Conservation (phyloP, 2,888 invertebrate genomes). For the Agonum fuliginosum region DNA sequence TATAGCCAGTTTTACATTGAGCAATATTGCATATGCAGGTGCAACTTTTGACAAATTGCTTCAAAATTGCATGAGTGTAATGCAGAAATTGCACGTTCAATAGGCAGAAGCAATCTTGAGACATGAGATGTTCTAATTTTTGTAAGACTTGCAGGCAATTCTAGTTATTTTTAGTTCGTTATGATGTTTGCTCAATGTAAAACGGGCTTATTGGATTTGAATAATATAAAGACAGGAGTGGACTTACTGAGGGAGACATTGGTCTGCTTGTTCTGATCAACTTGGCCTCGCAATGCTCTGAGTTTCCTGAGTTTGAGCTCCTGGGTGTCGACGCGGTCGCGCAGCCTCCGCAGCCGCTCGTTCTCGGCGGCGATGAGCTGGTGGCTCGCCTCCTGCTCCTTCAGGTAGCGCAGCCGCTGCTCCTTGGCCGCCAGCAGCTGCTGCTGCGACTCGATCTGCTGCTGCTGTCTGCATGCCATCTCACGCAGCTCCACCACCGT, state of each 20-base stretch:
- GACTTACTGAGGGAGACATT: conserved; percentile 93
- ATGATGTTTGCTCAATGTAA: too few species aligned
- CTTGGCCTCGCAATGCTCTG: conserved; percentile 93
- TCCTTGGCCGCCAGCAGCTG: conserved; percentile 93
- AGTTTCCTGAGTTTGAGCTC: conserved; percentile 94
- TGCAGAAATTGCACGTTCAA: too few species aligned
- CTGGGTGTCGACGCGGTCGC: conserved; percentile 95
- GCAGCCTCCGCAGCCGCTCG: conserved; percentile 88
- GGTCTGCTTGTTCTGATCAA: conserved; percentile 93
- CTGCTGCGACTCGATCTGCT: conserved; percentile 97
- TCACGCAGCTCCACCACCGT: conserved; percentile 97
- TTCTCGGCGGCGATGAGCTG: conserved; percentile 89
- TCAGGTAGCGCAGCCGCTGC: conserved; percentile 93
- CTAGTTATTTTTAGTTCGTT: too few species aligned
- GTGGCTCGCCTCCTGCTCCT: conserved; percentile 91
- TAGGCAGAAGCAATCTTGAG: too few species aligned
- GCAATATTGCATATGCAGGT: too few species aligned
- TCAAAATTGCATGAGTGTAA: too few species aligned
- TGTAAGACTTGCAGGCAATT: too few species aligned
- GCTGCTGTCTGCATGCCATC: conserved; percentile 98
- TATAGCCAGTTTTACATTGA: too few species aligned
- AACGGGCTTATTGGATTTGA: too few species aligned
- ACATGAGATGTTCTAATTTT: too few species aligned
- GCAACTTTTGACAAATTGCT: too few species aligned
- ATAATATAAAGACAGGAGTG: background rate